phyloP scores from a whole-genome alignment of 2,797 vertebrate species.

The Syndactyla subalaris region DNA sequence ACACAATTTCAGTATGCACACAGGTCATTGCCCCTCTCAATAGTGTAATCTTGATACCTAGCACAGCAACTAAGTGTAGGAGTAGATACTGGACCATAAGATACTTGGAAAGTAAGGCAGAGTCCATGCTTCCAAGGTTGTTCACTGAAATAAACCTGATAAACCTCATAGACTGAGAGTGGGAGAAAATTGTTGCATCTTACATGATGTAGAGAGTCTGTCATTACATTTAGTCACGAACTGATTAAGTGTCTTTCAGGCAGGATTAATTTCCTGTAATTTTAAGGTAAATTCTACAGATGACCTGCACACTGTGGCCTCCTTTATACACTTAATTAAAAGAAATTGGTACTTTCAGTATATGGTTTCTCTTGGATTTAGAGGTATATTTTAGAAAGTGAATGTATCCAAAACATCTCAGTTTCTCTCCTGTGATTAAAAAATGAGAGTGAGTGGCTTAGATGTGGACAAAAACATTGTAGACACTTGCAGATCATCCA shows the following conservation, averaged over 20 bases:
- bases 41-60: not conserved
- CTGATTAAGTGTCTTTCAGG: not conserved
- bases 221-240: not conserved
- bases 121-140: not conserved
- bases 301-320: not conserved
- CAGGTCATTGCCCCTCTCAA: not conserved
- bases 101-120: not conserved
- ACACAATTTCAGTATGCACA: not conserved
- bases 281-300: not conserved
- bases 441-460: not conserved
- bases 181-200: not conserved
- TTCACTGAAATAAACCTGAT: not conserved
- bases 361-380: not conserved
- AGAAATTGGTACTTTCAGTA: not conserved
- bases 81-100: not conserved
- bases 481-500: not conserved
- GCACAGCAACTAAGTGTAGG: not conserved
- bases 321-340: not conserved
- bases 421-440: not conserved
- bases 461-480: not conserved
- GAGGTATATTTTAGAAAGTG: not conserved
- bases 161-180: not conserved
- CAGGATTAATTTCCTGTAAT: not conserved
- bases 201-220: not conserved
- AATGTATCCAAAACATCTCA: not conserved